These are phyloP conservation scores for Anser brachyrhynchus DNA, from an alignment of 2,113 vertebrate species.

Conservation along the genomic window DNA sequence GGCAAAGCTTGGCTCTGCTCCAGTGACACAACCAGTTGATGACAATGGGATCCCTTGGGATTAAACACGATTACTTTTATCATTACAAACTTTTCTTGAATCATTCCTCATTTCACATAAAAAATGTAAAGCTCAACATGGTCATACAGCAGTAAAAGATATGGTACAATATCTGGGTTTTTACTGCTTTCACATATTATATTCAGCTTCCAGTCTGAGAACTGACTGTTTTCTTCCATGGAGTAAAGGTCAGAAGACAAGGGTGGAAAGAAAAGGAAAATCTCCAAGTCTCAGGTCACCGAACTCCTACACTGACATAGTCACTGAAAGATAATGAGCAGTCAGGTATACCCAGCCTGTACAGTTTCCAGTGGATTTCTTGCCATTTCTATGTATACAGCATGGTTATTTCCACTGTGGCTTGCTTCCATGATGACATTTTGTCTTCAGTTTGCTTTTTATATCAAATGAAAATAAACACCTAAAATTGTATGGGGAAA, in stretches of 20 bases:
- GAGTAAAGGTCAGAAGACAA: neutral
- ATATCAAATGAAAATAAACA: constrained; percentile 32
- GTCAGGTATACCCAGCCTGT: neutral
- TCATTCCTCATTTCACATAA: neutral
- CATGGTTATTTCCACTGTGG: constrained; percentile 1
- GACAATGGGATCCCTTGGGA: neutral
- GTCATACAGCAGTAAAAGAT: neutral
- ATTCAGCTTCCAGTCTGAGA: neutral
- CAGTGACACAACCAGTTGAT: neutral
- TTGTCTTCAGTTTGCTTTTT: constrained; percentile 33
- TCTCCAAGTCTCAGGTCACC: neutral
- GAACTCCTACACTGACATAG: neutral
- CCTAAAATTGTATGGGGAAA: neutral
- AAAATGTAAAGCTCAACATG: neutral
- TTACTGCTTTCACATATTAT: neutral
- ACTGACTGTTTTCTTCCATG: neutral
- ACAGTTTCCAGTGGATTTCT: neutral
- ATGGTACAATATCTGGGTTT: neutral
- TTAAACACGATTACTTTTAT: neutral
- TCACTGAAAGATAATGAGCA: neutral
- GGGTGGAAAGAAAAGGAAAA: neutral
- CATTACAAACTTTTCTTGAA: neutral
- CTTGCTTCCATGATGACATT: neutral
- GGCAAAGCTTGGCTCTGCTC: neutral
- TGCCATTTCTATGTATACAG: neutral